Conservation (phyloP, 2,888 invertebrate species). For the Theretra japonica region DNA sequence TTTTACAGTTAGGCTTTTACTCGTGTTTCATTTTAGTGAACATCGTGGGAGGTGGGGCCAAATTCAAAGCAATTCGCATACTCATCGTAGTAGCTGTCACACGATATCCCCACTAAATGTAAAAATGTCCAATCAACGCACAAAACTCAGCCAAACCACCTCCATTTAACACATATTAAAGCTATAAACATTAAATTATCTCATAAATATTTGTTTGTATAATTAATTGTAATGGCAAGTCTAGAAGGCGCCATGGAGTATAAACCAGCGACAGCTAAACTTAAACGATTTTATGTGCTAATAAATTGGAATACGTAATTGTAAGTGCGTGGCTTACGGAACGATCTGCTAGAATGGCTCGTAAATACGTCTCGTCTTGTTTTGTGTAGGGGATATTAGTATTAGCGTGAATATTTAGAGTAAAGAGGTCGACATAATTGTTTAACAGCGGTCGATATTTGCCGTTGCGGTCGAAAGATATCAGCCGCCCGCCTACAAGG, state of each 20-base stretch:
- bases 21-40: too few species aligned
- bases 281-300: constrained; percentile 28
- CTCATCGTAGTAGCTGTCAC: constrained; percentile 13
- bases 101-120: neutral
- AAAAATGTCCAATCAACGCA: constrained; percentile 7
- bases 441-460: too few species aligned
- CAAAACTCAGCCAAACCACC: constrained; percentile 7
- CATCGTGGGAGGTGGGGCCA: neutral
- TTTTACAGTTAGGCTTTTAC: too few species aligned
- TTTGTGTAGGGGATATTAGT: neutral
- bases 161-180: constrained; percentile 34
- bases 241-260: constrained; percentile 23
- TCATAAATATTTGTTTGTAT: constrained; percentile 54
- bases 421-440: too few species aligned
- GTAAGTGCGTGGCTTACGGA: neutral
- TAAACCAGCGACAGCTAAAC: constrained; percentile 23
- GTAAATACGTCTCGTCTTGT: neutral
- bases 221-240: constrained; percentile 44
- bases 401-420: neutral
- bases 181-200: constrained; percentile 46
- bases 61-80: neutral
- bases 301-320: constrained; percentile 26
- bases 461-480: too few species aligned
- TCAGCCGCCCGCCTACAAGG: too few species aligned
- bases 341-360: neutral